Base-by-base conservation (phyloP, 92 coral and sea anemone genomes). In the Siderastrea siderea region DNA sequence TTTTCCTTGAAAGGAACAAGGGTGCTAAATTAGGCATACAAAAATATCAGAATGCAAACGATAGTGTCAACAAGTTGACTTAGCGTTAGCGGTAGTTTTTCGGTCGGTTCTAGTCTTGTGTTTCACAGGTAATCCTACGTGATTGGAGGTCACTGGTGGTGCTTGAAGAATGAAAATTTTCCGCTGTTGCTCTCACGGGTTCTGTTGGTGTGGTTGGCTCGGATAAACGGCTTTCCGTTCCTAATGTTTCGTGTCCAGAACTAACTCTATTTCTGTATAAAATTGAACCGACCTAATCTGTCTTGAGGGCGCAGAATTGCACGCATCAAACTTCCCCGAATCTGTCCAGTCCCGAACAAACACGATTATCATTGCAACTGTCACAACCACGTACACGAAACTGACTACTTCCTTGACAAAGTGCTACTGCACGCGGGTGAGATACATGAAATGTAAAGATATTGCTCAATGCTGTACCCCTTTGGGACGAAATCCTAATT, bases 331-430 rank as follows among this genome's bases (percentile, higher is more conserved):
- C 58, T 50, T 51, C 86, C 78, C 70, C 0, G 78, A 12, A 14
- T 70, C 66, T 2, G 78, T 69, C 78, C 86, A 82, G 53, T 82
- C 78, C 2, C 66, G 77, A 11, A 82, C 68, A 82, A 70, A 82
- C 11, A 82, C 54, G 1, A 78, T 69, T 8, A 82, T 15, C 58
- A 82, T 70, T 4, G 52, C 75, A 55, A 82, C 43, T 13, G 86
- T 82, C 16, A 82, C 67, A 11, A 68, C 49, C 45, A 11, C 68
- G 50, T 82, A 82, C 15, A 82, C 16, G 57, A 70, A 57, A 26
- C 78, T 58, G 1, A 62, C 78, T 16, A 45, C 1, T 71, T 48
- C 70, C 68, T 71, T 82, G 46, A 70, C 46, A 48, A 47, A 69
- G 8, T 69, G 86, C 68, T 70, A 55, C 10, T 82, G 64, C 2